Conservation (phyloP, 2,797 vertebrate species). For the Myiothlypis chrysogaster region DNA sequence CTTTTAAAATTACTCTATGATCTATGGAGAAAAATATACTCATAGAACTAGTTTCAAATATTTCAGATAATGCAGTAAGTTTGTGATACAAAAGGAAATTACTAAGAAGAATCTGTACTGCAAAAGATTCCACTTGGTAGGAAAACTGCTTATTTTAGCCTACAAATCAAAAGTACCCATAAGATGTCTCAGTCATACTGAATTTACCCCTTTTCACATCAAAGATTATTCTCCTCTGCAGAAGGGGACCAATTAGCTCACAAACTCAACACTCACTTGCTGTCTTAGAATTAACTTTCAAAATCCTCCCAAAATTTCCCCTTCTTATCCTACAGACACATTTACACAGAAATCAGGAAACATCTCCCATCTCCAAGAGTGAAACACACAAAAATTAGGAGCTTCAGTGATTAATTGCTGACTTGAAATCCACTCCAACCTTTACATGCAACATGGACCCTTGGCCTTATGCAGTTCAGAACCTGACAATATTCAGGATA, state of each 20-base stretch:
- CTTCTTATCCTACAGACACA: neutral
- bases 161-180: neutral
- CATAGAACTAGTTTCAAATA: neutral
- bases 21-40: neutral
- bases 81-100: neutral
- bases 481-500: neutral
- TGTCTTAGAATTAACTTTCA: neutral
- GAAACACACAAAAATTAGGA: neutral
- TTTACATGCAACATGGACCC: neutral
- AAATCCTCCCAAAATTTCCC: neutral
- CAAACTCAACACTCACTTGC: neutral
- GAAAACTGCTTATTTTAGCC: neutral
- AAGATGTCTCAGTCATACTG: neutral
- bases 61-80: neutral
- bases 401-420: neutral
- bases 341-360: neutral
- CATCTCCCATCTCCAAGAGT: neutral
- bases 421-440: neutral
- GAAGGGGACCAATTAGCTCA: neutral
- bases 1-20: neutral
- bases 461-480: neutral
- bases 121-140: neutral
- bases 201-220: neutral
- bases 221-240: neutral
- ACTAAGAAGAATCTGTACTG: neutral